Base-by-base conservation (phyloP, 2,113 vertebrate genomes). In the Oncorhynchus nerka region DNA sequence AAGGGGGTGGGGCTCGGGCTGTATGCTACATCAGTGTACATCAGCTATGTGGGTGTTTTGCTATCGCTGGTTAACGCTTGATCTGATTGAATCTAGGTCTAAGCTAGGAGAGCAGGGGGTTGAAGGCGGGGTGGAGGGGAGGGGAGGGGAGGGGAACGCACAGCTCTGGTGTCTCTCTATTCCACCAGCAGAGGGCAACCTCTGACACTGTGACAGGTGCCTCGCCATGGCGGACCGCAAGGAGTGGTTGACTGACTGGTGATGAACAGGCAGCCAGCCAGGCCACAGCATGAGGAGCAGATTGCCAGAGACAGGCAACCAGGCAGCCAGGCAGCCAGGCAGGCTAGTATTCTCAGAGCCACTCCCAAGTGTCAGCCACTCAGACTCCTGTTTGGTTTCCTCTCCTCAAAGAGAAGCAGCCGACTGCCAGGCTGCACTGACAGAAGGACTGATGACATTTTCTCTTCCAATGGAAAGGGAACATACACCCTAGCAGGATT, bases 111-210 rank as follows among this genome's bases (percentile, higher is more conserved):
- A 22, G 30, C 26, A 24, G 30, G 30, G 30, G 8, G n/a, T 2
- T 2, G 11, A n/a, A 26, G n/a, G 20, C 8, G 61, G 26, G 49
- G 30, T 45, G 9, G 13, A 22, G 39, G 69, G 20, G 9, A 15
- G 39, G 69, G 9, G 13, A 22, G 39, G 69, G 20, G 9, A 28
- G 15, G 30, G 68, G 30, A 39, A 2, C 67, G n/a, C 71, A 67
- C 22, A 28, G 22, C 51, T 22, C 59, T 62, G 59, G n/a, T 15
- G 39, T 70, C 68, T 70, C 68, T 49, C 20, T 24, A 71, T 34
- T 64, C 20, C 26, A 45, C 90, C 93, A 93, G 88, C 74, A 93
- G 91, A 89, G 90, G 91, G 90, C 76, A 61, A 81, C 88, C 74
- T 86, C 61, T 82, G 64, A 86, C 81, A 65, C 65, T 8, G 45